Conservation (phyloP, 2,888 invertebrate species). For the Syrphus vitripennis region DNA sequence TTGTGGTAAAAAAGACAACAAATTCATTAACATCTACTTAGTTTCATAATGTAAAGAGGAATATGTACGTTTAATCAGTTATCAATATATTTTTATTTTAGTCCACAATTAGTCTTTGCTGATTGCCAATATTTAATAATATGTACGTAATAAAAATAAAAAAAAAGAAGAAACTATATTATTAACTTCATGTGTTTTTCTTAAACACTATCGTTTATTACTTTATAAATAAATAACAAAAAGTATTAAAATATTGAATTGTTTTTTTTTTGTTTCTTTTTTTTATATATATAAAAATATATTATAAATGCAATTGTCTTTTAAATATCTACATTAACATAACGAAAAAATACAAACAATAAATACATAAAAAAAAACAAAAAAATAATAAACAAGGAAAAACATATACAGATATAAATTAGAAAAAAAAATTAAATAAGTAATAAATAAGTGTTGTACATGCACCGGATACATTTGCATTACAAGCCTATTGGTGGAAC, state of each 20-base stretch:
- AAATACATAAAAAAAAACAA: slow-evolving; percentile 45
- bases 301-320: slow-evolving; percentile 71
- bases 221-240: slow-evolving; percentile 70
- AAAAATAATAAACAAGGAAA: slow-evolving; percentile 27
- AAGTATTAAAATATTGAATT: slow-evolving; percentile 63
- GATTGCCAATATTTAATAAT: slow-evolving; percentile 73
- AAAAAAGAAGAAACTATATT: slow-evolving; percentile 32
- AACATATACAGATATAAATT: slow-evolving; percentile 41
- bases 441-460: slow-evolving; percentile 61
- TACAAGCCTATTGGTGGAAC: slow-evolving; percentile 89
- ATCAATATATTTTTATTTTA: slow-evolving; percentile 53
- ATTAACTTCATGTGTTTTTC: slow-evolving; percentile 59
- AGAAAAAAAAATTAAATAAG: slow-evolving; percentile 47
- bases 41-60: slow-evolving; percentile 60
- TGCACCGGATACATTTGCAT: slow-evolving; percentile 73
- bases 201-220: slow-evolving; percentile 66
- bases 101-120: slow-evolving; percentile 73
- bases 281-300: slow-evolving; percentile 69
- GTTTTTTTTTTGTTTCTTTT: slow-evolving; percentile 33
- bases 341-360: slow-evolving; percentile 57
- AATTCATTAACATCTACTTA: slow-evolving; percentile 62
- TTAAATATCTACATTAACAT: slow-evolving; percentile 68
- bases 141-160: slow-evolving; percentile 2
- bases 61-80: slow-evolving; percentile 68
- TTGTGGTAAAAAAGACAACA: slow-evolving; percentile 58